Evolutionary conservation across 1,140 invertebrate genomes (phyloP), one percentile per base, ranked within the genome.

Genomic region (Drosophila pandora): DNA sequence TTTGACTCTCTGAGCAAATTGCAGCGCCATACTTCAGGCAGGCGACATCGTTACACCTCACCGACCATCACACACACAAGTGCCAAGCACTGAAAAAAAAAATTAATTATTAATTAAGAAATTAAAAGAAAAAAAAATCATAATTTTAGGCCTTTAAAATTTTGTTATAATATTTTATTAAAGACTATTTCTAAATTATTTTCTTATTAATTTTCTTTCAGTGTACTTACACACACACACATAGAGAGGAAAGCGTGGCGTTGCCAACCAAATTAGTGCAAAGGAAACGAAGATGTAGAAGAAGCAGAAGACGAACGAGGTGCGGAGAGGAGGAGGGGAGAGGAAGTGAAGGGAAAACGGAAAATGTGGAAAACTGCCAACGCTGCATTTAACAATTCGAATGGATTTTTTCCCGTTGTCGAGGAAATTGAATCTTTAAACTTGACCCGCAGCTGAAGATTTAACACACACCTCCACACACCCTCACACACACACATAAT

Each of bases 1-100:
- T 87, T 85, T 85, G 82, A 85, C 82, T 85, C 81, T 81, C 82
- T 81, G 72, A 85, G 82, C 82, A 87, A 85, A 78, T 87, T 87
- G 78, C 82, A 68, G 65, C 61, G 61, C 74, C 78, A 70, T 65
- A 81, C 74, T 81, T 72, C 68, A 85, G 61, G 69, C 32, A 28
- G 64, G 63, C 81, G 63, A 75, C 64, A 68, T 65, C 60, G 78
- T 82, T 78, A 82, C 65, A 85, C 82, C 82, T 82, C 73, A 85
- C 78, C 74, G 67, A 73, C 72, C 59, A 52, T n/a, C 37, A 45
- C 45, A 57, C 53, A 62, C 48, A 59, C 58, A 71, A 65, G 64
- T 45, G 54, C 60, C 34, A 10, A 39, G 6, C 43, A 47, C 43
- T 47, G 13, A 7, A 43, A 43, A 43, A 43, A 43, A 43, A 17